Evolutionary conservation across 2,888 invertebrate genomes (phyloP).

Genomic region (Callinectes sapidus): DNA sequence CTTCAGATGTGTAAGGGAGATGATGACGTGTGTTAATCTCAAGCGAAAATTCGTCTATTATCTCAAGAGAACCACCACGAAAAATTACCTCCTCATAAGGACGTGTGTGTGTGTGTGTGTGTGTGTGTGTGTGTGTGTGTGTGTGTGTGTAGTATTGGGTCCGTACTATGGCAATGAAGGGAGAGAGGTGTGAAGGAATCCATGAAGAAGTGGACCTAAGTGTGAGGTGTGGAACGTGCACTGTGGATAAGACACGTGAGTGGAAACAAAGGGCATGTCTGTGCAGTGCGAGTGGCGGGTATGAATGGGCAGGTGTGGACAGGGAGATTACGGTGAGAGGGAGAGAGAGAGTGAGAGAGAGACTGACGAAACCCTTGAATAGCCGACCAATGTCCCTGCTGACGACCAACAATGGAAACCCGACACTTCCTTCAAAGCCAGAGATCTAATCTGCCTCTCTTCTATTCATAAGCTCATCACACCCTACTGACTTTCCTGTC

Average conservation of each 20-base stretch:
- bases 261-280: not conserved
- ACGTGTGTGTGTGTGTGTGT: conserved; percentile 10
- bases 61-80: not conserved
- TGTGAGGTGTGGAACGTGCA: not conserved
- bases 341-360: not conserved
- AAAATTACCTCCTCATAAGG: not conserved
- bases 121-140: conserved; percentile 37
- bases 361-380: conserved; percentile 22
- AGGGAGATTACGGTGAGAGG: not conserved
- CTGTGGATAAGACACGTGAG: not conserved
- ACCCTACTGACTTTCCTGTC: conserved; percentile 11
- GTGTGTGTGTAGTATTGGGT: conserved; percentile 13
- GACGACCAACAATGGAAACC: not conserved
- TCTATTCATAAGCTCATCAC: conserved; percentile 20
- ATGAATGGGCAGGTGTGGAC: conserved; percentile 1
- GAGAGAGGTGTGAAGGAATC: conserved; percentile 27
- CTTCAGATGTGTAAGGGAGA: not conserved
- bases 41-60: not conserved
- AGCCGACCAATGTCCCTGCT: conserved; percentile 18
- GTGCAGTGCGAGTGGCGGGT: not conserved
- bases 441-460: conserved; percentile 5
- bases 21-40: conserved; percentile 27
- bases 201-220: not conserved
- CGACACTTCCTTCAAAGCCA: conserved; percentile 27
- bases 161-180: conserved; percentile 15